Conservation (phyloP, 2,888 invertebrate species). For the Amiota minor region DNA sequence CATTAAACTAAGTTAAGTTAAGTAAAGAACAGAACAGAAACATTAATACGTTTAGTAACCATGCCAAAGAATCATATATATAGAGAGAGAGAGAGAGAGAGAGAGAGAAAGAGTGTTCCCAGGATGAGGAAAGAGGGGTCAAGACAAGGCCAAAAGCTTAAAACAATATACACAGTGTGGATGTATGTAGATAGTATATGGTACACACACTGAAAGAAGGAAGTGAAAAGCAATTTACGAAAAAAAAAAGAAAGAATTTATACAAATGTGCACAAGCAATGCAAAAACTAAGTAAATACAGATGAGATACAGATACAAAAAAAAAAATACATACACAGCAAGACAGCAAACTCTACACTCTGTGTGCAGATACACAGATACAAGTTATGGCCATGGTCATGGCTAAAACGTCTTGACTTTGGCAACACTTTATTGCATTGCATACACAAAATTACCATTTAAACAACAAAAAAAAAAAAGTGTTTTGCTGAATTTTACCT, state of each 20-base stretch:
- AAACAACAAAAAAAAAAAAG: neutral
- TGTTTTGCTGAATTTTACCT: neutral
- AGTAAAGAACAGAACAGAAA: neutral
- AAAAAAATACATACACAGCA: constrained; percentile 5
- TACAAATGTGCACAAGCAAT: neutral
- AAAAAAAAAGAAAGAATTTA: neutral
- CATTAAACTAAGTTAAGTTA: constrained; percentile 67
- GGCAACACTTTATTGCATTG: constrained; percentile 26
- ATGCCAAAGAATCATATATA: neutral
- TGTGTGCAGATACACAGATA: constrained; percentile 42
- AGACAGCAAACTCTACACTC: neutral
- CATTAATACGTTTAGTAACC: neutral
- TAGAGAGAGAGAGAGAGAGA: neutral
- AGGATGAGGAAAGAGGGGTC: neutral
- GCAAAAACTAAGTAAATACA: neutral
- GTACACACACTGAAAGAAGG: neutral
- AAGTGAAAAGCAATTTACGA: neutral
- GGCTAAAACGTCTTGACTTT: constrained; percentile 37
- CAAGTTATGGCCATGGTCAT: constrained; percentile 56
- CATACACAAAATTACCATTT: constrained; percentile 21
- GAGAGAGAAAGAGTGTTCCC: neutral
- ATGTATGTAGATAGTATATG: too few relatives aligned
- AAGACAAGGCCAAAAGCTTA: neutral
- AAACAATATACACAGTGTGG: too few relatives aligned
- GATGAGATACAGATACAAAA: neutral